Evolutionary conservation across 2,797 vertebrate species (phyloP).

Genomic region (Artibeus jamaicensis): DNA sequence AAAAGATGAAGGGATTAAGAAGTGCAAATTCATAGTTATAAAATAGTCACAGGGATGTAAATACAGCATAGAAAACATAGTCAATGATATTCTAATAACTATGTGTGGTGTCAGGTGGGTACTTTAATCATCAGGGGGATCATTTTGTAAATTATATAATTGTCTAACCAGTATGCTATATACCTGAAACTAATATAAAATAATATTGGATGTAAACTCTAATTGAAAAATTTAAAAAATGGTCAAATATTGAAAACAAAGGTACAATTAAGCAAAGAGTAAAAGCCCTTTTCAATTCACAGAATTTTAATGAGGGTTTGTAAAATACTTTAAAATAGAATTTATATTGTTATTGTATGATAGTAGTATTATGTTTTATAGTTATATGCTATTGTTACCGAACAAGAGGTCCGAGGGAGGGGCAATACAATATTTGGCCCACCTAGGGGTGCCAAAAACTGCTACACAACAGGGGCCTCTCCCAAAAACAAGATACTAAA

Average conservation of each 20-base stretch:
- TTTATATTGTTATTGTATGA: not conserved
- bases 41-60: not conserved
- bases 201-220: not conserved
- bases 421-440: too few relatives aligned
- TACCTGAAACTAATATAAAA: not conserved
- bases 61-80: not conserved
- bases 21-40: not conserved
- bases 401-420: too few relatives aligned
- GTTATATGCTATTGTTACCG: not conserved
- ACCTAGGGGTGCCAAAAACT: too few relatives aligned
- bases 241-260: not conserved
- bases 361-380: not conserved
- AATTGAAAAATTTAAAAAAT: not conserved
- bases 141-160: not conserved
- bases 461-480: too few relatives aligned
- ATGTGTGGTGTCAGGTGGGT: not conserved
- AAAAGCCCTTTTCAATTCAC: not conserved
- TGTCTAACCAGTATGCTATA: not conserved
- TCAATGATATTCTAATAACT: not conserved
- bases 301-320: not conserved
- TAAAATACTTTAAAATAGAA: not conserved
- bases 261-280: not conserved
- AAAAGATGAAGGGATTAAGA: not conserved
- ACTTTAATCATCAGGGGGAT: not conserved
- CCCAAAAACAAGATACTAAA: too few relatives aligned